Conservation (phyloP, 2,113 vertebrate species). For the Thryonomys swinderianus region DNA sequence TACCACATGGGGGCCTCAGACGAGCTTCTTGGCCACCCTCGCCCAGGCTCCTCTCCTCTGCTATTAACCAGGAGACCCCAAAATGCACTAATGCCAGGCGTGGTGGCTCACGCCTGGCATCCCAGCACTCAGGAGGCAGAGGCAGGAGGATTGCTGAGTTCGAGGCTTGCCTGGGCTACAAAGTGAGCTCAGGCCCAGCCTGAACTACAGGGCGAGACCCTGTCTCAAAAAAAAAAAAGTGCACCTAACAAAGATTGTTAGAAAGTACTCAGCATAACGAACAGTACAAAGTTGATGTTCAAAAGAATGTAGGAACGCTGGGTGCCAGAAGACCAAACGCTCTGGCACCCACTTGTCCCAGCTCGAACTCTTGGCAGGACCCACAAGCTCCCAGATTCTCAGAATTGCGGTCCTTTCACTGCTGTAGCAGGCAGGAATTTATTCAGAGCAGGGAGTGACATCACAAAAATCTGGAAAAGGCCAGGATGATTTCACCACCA, state of each 20-base stretch:
- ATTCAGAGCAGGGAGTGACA: not conserved
- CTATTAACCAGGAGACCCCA: not conserved
- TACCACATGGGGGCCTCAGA: not conserved
- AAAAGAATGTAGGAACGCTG: not conserved
- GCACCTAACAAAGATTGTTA: not conserved
- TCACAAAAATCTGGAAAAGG: not conserved
- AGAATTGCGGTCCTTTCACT: not conserved
- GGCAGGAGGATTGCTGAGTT: too few species aligned
- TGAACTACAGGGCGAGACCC: too few species aligned
- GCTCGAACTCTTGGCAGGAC: not conserved
- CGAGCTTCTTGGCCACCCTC: not conserved
- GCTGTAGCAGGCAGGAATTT: not conserved
- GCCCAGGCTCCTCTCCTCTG: not conserved
- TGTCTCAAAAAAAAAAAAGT: too few species aligned
- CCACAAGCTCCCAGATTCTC: not conserved
- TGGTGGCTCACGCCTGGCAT: too few species aligned
- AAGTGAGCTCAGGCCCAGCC: too few species aligned
- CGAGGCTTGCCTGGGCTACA: too few species aligned
- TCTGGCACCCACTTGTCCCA: not conserved
- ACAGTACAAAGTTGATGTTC: slow-evolving; percentile 56
- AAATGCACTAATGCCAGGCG: too few species aligned
- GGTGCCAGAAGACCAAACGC: slow-evolving; percentile 48
- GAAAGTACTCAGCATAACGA: not conserved
- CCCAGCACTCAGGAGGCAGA: too few species aligned
- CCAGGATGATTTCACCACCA: not conserved